These are phyloP conservation scores for Conops quadrifasciatus DNA, from an alignment of 2,888 invertebrate genomes.

Conservation along the genomic window DNA sequence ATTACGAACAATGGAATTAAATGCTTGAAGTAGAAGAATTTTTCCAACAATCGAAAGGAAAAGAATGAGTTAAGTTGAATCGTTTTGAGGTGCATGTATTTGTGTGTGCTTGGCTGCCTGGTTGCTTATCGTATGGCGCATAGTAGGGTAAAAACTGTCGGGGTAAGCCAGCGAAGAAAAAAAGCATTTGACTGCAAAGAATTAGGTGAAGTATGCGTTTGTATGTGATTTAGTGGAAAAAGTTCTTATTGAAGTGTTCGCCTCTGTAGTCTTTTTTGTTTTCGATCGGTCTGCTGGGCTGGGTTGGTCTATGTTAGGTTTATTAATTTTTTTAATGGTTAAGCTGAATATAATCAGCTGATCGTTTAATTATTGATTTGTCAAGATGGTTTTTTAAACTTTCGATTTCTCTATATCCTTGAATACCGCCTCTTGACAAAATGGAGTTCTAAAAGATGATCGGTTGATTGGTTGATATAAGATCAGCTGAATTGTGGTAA, in stretches of 20 bases:
- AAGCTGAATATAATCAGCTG: too few relatives aligned
- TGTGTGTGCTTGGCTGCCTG: slow-evolving; percentile 19
- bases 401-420: too few relatives aligned
- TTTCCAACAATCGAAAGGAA: slow-evolving; percentile 44
- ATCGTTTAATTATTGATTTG: too few relatives aligned
- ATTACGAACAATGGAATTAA: slow-evolving; percentile 45
- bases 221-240: not conserved
- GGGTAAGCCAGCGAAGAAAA: not conserved
- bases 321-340: too few relatives aligned
- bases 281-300: not conserved
- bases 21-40: slow-evolving; percentile 44
- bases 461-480: too few relatives aligned
- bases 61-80: slow-evolving; percentile 41
- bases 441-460: too few relatives aligned
- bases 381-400: too few relatives aligned
- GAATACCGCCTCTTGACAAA: too few relatives aligned
- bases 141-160: slow-evolving; percentile 12
- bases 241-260: slow-evolving; percentile 23
- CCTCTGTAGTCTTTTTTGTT: slow-evolving; percentile 15
- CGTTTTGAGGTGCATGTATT: not conserved
- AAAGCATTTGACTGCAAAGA: slow-evolving; percentile 20
- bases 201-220: slow-evolving; percentile 31
- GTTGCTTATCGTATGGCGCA: slow-evolving; percentile 10
- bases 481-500: too few relatives aligned
- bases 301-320: not conserved